phyloP scores from a whole-genome alignment of 1,140 invertebrate genomes.

The Contarinia nasturtii region DNA sequence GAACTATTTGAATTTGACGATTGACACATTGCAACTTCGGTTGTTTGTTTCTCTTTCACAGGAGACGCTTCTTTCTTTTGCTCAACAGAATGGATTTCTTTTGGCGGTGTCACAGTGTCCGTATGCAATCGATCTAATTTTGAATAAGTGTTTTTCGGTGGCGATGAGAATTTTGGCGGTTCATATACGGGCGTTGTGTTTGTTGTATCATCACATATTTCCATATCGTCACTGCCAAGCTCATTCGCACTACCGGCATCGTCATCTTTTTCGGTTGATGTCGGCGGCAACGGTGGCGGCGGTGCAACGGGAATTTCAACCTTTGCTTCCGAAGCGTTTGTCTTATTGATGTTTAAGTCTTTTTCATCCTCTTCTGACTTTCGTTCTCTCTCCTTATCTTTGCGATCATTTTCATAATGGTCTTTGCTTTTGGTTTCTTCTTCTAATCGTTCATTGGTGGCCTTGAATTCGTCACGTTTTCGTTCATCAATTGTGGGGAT shows the following conservation, averaged over 20 bases:
- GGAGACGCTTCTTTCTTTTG: no score
- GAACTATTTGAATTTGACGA: no score
- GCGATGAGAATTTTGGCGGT: not conserved
- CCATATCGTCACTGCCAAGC: not conserved
- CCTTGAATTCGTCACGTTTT: not conserved
- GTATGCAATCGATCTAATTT: not conserved
- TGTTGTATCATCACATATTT: not conserved
- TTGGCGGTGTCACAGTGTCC: not conserved
- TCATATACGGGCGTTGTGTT: not conserved
- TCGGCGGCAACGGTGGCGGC: not conserved
- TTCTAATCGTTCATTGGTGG: not conserved
- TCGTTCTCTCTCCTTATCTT: not conserved
- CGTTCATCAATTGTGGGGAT: not conserved
- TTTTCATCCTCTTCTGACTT: not conserved
- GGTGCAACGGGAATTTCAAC: not conserved
- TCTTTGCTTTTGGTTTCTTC: no score
- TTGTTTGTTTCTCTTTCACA: no score
- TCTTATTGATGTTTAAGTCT: not conserved
- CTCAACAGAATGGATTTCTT: not conserved
- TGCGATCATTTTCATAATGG: not conserved
- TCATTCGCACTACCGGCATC: not conserved
- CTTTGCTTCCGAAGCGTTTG: not conserved
- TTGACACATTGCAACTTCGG: no score
- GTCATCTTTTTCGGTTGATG: not conserved
- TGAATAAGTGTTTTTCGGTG: not conserved